These are phyloP conservation scores for Mungos mungo DNA, from an alignment of 2,113 vertebrate genomes.

Conservation along the genomic window DNA sequence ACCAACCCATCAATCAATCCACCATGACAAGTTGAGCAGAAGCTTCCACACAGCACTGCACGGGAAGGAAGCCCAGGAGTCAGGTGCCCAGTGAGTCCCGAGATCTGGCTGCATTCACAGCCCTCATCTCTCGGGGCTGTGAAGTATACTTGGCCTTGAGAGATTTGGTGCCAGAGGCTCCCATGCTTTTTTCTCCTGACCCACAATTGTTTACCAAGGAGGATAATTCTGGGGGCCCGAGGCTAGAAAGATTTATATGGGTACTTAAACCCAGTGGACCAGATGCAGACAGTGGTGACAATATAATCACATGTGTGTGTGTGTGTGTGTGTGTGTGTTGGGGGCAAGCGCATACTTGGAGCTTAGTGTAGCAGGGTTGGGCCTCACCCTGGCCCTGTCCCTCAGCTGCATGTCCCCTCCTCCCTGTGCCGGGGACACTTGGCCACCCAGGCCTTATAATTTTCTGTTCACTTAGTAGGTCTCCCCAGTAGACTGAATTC, in stretches of 20 bases:
- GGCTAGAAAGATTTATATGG: background rate
- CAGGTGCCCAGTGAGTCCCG: background rate
- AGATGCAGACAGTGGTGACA: background rate
- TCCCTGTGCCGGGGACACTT: background rate
- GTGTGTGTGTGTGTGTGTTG: background rate
- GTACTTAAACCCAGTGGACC: background rate
- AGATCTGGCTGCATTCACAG: background rate
- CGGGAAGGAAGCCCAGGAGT: background rate
- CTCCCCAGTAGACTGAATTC: background rate
- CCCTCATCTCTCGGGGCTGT: background rate
- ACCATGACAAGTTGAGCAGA: background rate
- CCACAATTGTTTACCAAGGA: background rate
- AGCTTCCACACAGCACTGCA: background rate
- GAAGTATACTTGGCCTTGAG: background rate
- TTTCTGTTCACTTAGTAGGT: conserved; percentile 39
- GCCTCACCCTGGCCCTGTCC: background rate
- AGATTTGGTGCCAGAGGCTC: background rate
- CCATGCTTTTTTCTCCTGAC: background rate
- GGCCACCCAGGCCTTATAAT: background rate
- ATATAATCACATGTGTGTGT: background rate
- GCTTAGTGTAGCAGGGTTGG: background rate
- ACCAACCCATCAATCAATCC: background rate
- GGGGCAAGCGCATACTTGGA: background rate
- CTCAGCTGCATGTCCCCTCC: background rate
- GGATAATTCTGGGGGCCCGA: background rate